Base-by-base conservation (phyloP, 2,888 invertebrate genomes). In the Branchellion lobata region DNA sequence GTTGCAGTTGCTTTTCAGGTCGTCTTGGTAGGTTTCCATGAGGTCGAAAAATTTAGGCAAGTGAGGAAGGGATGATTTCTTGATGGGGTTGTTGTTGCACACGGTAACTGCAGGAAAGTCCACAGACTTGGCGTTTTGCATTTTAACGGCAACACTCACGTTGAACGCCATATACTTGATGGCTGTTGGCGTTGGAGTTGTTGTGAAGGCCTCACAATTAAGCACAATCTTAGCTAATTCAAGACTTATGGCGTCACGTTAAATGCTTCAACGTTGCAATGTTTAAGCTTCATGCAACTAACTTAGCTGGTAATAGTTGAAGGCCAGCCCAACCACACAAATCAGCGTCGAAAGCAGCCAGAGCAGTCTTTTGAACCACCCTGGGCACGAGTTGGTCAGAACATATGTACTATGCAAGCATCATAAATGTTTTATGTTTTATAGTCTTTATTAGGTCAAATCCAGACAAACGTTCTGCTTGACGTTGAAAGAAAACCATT, bases 61-160 rank as follows among this genome's bases (percentile, higher is more conserved):
- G 18, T 36, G 8, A 8, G 34, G 34, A 31, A 77, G 24, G n/a
- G 53, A 21, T 1, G 77, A 77, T 34, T 36, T 77, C 33, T 36
- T 77, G 21, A 79, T 31, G 34, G 80, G 80, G 72, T 81, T 81
- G 80, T 81, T 80, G 47, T 81, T 81, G 51, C 81, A 81, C 1
- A 81, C 40, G n/a, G 81, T 81, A 21, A 81, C 80, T 21, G 81
- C 81, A 47, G 81, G 78, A 61, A 80, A 77, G 11, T 31, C 65
- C 21, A 77, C 34, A 21, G 65, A 33, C 31, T 65, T 61, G n/a
- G 61, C 65, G 24, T 77, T 61, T 57, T 77, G n/a, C 29, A 77
- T n/a, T 34, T 33, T 77, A 14, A 77, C 34, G 11, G 61, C 27
- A 1, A 77, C 65, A 61, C 61, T 53, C 24, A 77, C 77, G 27